Conservation (phyloP, 2,113 vertebrate species). For the Hepsetus odoe region DNA sequence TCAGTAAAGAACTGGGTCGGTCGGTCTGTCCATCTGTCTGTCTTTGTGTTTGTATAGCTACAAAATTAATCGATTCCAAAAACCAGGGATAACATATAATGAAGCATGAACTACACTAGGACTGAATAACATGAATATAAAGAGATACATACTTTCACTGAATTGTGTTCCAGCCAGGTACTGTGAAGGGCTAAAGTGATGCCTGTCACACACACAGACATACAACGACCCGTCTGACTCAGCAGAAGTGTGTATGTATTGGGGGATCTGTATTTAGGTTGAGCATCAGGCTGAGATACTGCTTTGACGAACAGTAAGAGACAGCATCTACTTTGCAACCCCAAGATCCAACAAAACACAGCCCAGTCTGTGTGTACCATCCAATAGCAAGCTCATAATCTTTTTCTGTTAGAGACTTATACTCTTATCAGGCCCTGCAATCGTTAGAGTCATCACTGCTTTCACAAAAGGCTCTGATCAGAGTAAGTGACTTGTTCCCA, state of each 20-base stretch:
- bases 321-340: constrained; percentile 46
- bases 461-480: not conserved
- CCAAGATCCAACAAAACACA: constrained; percentile 13
- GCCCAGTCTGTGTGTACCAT: not conserved
- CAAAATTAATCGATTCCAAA: too few relatives aligned
- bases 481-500: not conserved
- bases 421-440: not conserved
- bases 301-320: constrained; percentile 32
- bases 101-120: not conserved
- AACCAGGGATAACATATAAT: not conserved
- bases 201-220: constrained; percentile 38
- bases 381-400: constrained; percentile 18
- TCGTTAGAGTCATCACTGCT: not conserved
- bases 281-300: constrained; percentile 34
- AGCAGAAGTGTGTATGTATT: constrained; percentile 52
- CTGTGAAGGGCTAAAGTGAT: not conserved
- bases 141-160: constrained; percentile 27
- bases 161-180: too few relatives aligned
- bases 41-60: too few relatives aligned
- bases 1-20: too few relatives aligned
- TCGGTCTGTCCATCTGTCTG: too few relatives aligned
- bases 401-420: constrained; percentile 12
- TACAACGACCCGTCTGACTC: constrained; percentile 52
- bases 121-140: not conserved
- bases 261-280: constrained; percentile 21